Conservation (phyloP, 2,797 vertebrate species). For the Gila robusta region DNA sequence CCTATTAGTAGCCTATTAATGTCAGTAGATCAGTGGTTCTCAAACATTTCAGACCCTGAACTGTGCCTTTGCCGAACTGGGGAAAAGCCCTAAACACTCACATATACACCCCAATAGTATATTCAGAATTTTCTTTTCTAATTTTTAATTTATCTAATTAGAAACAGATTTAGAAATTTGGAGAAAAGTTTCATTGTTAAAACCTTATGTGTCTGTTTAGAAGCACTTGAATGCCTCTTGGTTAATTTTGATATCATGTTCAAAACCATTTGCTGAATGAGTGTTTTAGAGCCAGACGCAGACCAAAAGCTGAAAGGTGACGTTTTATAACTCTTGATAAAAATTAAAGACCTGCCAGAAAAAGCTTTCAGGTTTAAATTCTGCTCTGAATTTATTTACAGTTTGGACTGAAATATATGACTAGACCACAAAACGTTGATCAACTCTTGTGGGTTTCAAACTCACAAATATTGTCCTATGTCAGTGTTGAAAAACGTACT, state of each 20-base stretch:
- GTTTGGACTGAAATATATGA: neutral
- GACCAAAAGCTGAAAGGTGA: neutral
- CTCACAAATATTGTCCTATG: neutral
- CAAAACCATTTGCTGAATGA: neutral
- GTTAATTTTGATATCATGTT: neutral
- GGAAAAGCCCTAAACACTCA: neutral
- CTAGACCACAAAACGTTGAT: neutral
- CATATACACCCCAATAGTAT: neutral
- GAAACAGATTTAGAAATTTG: neutral
- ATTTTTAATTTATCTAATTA: too few species aligned
- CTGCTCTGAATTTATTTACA: neutral
- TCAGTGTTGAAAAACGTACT: slow-evolving; percentile 8
- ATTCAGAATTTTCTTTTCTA: too few species aligned
- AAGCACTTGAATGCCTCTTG: neutral
- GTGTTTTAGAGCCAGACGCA: neutral
- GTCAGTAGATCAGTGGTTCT: neutral
- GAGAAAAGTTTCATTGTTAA: neutral
- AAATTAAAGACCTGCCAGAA: neutral
- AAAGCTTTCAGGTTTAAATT: neutral
- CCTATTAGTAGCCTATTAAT: neutral
- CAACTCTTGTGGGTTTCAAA: neutral
- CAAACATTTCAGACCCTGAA: neutral
- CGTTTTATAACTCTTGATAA: neutral
- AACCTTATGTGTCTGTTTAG: neutral
- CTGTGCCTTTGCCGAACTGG: neutral